Percentiles rank a stretch among this genome's conserved stretches.
Evolutionary conservation across 1,140 invertebrate genomes (phyloP).

Genomic region (Atopsyche davidsoni): DNA sequence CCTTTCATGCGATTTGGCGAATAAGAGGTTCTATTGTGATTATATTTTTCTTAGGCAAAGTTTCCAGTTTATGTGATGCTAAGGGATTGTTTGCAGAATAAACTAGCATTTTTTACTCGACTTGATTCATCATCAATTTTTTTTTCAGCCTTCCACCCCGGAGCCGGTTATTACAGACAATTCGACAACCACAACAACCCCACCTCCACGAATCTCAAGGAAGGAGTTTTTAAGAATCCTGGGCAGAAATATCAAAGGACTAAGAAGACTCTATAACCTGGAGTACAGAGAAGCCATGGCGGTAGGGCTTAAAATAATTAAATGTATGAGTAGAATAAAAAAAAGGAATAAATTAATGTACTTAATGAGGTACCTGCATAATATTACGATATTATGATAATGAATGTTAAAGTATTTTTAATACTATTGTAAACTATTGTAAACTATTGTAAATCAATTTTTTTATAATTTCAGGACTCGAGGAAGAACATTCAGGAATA

Average conservation of each 20-base stretch:
- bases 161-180: slow-evolving; percentile 14
- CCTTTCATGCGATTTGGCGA: too few relatives aligned
- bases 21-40: too few relatives aligned
- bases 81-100: too few relatives aligned
- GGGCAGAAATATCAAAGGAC: slow-evolving; percentile 43
- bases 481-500: slow-evolving; percentile 28
- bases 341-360: too few relatives aligned
- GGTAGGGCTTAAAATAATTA: slow-evolving; percentile 5
- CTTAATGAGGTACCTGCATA: too few relatives aligned
- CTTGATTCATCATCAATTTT: not conserved
- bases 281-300: slow-evolving; percentile 31
- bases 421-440: too few relatives aligned
- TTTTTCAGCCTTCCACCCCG: slow-evolving; percentile 21
- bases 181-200: slow-evolving; percentile 30
- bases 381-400: too few relatives aligned
- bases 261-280: slow-evolving; percentile 40
- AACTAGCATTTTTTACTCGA: not conserved
- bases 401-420: too few relatives aligned
- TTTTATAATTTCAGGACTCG: slow-evolving; percentile 29
- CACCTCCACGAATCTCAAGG: slow-evolving; percentile 41
- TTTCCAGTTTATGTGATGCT: too few relatives aligned
- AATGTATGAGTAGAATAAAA: too few relatives aligned
- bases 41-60: too few relatives aligned
- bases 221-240: slow-evolving; percentile 43
- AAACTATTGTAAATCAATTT: too few relatives aligned